Evolutionary conservation across 1,140 invertebrate genomes (phyloP).

Genomic region (Capitella teleta): DNA sequence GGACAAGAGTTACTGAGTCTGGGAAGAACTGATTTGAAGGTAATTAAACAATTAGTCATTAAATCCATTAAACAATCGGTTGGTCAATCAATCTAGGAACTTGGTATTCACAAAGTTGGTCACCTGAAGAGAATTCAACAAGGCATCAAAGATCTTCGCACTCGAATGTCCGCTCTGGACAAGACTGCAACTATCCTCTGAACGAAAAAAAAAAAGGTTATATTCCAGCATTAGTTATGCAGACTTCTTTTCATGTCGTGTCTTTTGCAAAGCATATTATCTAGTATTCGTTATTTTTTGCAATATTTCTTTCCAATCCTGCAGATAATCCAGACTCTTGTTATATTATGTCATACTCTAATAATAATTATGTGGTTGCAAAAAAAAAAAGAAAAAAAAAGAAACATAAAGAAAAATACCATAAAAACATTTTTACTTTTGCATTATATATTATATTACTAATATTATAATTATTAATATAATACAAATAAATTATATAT

Average conservation of each 20-base stretch:
- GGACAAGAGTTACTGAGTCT: constrained; percentile 77
- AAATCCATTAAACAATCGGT: neutral
- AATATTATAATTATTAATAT: too few species aligned
- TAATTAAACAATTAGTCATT: constrained; percentile 12
- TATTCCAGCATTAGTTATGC: too few species aligned
- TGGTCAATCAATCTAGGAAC: constrained; percentile 48
- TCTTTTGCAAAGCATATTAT: neutral
- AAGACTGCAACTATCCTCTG: neutral
- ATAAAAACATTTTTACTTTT: too few species aligned
- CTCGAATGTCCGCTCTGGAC: neutral
- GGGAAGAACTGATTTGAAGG: constrained; percentile 53
- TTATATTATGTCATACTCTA: too few species aligned
- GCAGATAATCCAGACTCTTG: too few species aligned
- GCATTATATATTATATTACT: too few species aligned
- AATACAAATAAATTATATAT: too few species aligned
- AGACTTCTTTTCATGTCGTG: too few species aligned
- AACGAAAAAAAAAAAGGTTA: neutral
- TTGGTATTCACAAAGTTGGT: constrained; percentile 83
- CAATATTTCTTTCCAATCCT: neutral
- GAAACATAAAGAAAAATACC: too few species aligned
- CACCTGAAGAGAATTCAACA: constrained; percentile 88
- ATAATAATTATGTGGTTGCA: too few species aligned
- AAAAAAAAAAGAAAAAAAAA: too few species aligned
- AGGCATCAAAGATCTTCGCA: constrained; percentile 68
- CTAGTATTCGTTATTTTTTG: neutral